Evolutionary conservation across 1,140 invertebrate species (phyloP), one percentile per base, ranked within the genome.

Genomic region (Bombus waltoni): DNA sequence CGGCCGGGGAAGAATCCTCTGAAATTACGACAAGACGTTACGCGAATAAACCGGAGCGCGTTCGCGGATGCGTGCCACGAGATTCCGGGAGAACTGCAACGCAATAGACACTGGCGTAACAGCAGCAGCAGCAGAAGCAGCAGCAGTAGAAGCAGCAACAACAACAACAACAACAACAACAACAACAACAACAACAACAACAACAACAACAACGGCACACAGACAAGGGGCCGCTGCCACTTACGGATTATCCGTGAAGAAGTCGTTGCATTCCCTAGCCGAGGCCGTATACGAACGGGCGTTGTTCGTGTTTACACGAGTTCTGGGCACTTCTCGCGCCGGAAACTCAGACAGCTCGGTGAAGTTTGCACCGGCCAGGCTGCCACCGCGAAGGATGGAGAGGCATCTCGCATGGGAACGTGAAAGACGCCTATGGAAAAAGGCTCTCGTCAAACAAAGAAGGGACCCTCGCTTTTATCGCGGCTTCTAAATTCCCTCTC

Each of bases 241-340:
- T 86, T 89, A 89, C 35, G 74, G 87, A 89, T 89, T 89, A 89
- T 89, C 88, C 88, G 76, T 87, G 85, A 89, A 87, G 70, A 76
- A 89, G 80, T 89, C 80, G 88, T 77, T 81, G 72, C 88, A 72
- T 89, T 89, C 84, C 71, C 70, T 28, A 85, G 87, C 28, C 13
- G 25, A 4, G 88, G 83, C 80, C 11, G 28, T 42, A 18, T 89
- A 81, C 74, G 42, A 32, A 35, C 18, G 22, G 66, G 35, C 66
- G 32, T 66, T 74, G 78, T 74, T 91, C 89, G 84, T 90, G 89
- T 93, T 93, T 93, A 90, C 91, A 92, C 92, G 91, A 88, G 87
- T 87, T 74, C 81, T 66, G 90, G 92, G 91, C 91, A 90, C 91
- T 93, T 93, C 88, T 93, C 88, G 89, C 88, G 88, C 91, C 90